Evolutionary conservation across 2,888 invertebrate genomes (phyloP), one percentile per base, ranked within the genome.

Genomic region (Pterobdella sp.): DNA sequence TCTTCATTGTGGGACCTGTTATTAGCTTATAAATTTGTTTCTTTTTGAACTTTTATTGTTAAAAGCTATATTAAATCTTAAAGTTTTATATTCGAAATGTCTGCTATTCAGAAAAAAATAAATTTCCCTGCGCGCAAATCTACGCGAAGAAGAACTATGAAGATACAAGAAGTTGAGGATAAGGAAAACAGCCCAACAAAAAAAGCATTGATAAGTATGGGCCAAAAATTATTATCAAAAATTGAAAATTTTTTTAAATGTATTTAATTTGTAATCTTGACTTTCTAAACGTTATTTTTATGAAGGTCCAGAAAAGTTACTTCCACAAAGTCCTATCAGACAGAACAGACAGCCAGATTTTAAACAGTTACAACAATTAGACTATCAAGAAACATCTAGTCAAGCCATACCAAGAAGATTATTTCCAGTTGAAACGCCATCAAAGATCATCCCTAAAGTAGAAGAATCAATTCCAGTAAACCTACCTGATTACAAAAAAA

Each of bases 291-390:
- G 42, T 14, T 18, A 42, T 18, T 56, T 14, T n/a, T 56, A 26
- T n/a, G 26, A 56, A 56, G 60, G 60, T 56, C 60, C 60, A 56
- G 60, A 56, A 26, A 56, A 22, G n/a, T 10, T 65, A 31, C 31
- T 14, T 3, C 32, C 32, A 3, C 10, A 29, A 34, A 65, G 31
- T 32, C 14, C 14, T 4, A 22, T 35, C 10, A 65, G 65, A 29
- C 65, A 4, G 4, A 31, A 31, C 65, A 65, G 65, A 14, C 65
- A 65, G 4, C 65, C 60, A 22, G 60, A 56, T 4, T n/a, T 56
- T 3, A 56, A 56, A 26, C 60, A 56, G n/a, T 3, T 56, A 3
- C 60, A 56, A n/a, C 60, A 14, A 14, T n/a, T n/a, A n/a, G n/a
- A n/a, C n/a, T n/a, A n/a, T n/a, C n/a, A n/a, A n/a, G n/a, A n/a